phyloP scores from a whole-genome alignment of 2,888 invertebrate genomes.

The Clunio marinus region DNA sequence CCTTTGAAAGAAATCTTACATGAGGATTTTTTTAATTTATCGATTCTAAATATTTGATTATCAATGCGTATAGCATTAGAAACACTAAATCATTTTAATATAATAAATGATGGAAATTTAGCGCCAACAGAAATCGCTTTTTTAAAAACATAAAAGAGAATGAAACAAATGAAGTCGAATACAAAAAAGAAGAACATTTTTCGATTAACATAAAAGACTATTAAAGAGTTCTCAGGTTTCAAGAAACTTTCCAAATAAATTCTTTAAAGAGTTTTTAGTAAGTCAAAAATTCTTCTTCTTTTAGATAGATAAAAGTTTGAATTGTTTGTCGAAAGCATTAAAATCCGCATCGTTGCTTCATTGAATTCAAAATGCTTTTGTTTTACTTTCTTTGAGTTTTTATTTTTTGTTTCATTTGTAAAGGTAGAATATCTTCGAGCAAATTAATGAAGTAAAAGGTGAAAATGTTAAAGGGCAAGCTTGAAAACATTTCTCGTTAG shows the following conservation, averaged over 20 bases:
- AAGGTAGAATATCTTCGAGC: no score
- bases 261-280: no score
- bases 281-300: no score
- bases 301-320: no score
- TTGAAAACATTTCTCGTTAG: not conserved
- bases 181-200: no score
- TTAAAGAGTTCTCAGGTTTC: not conserved
- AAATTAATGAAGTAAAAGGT: not conserved
- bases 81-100: slow-evolving; percentile 31
- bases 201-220: no score
- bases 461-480: slow-evolving; percentile 21
- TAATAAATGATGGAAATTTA: slow-evolving; percentile 38
- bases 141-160: no score
- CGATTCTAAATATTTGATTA: slow-evolving; percentile 39
- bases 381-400: not conserved
- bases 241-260: no score
- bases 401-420: no score
- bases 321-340: no score
- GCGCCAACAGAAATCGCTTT: slow-evolving; percentile 32
- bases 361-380: not conserved
- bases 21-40: slow-evolving; percentile 27
- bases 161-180: not conserved
- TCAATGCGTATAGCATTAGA: slow-evolving; percentile 24
- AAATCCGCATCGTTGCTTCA: no score
- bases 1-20: not conserved